Conservation (phyloP, 2,797 vertebrate species). For the Typhlichthys eigenmanni region DNA sequence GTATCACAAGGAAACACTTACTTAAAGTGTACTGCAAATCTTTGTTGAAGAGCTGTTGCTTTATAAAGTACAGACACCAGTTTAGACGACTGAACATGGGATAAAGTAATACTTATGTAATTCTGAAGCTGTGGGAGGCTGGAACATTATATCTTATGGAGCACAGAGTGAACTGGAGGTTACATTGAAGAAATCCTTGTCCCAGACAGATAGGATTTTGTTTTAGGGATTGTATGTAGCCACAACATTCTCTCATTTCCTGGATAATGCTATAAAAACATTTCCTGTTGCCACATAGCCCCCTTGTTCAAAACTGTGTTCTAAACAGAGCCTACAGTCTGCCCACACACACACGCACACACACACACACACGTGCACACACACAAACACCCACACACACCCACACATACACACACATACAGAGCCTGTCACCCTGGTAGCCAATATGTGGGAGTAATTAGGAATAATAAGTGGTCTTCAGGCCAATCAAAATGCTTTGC, state of each 20-base stretch:
- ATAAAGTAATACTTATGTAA: constrained; percentile 1
- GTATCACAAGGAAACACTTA: background rate
- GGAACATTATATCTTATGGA: constrained; percentile 6
- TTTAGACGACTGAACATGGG: background rate
- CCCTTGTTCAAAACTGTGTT: constrained; percentile 8
- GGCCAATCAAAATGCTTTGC: constrained; percentile 22
- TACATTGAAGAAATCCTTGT: constrained; percentile 5
- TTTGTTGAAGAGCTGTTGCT: background rate
- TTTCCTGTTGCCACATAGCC: constrained; percentile 12
- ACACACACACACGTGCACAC: constrained; percentile 3
- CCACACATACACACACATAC: constrained; percentile 8
- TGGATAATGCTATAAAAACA: background rate
- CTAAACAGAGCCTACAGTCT: constrained; percentile 7
- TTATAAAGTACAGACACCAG: background rate
- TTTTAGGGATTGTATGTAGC: constrained; percentile 9
- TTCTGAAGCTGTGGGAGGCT: constrained; percentile 6
- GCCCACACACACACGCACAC: background rate
- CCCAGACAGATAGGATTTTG: background rate
- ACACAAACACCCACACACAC: background rate
- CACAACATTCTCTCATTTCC: constrained; percentile 1
- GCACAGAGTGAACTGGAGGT: constrained; percentile 1
- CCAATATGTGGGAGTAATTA: constrained; percentile 42
- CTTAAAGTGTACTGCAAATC: background rate
- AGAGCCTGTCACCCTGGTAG: constrained; percentile 11
- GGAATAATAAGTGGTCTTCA: constrained; percentile 32